Base-by-base conservation (phyloP, 2,888 invertebrate genomes). In the Melipona beecheii region DNA sequence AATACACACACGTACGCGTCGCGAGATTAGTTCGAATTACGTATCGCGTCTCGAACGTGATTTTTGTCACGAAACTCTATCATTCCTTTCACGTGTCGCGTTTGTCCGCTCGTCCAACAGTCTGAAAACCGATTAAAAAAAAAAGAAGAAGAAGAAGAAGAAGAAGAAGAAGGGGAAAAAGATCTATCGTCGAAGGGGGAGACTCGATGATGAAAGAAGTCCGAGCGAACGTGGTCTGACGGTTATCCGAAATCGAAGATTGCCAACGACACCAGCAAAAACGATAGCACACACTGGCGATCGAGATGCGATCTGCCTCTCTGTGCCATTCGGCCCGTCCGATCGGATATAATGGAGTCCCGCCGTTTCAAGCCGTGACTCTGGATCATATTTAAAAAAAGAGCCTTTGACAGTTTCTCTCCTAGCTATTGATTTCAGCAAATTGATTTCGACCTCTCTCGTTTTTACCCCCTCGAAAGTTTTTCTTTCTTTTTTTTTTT, bases 211-310 rank as follows among this genome's bases (percentile, higher is more conserved):
- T 60, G 70, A 77, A 76, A 81, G 75, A 71, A 81, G 49, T 43
- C 19, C 36, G 17, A 27, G 31, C 65, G 27, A 71, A 75, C 77
- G 50, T 62, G 81, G 74, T 71, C 71, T 64, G 81, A 84, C 75
- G 84, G 77, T 78, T 80, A 75, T 76, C 58, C 83, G 81, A 81
- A 83, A 83, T 81, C 76, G 82, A 83, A 76, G 80, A 72, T 71
- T 79, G 66, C 54, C 56, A 58, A 66, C 58, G 21, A 2, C 9
- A 4, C 11, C 36, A 27, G 21, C 36, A 43, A 78, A 77, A 79
- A 71, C 52, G 65, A 15, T 31, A 27, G 9, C 77, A 65, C 65
- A 50, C 65, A 13, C 78, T 31, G 49, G 2, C 50, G 70, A 70
- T 64, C 62, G 76, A 54, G 64, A 69, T 54, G 69, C 21, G 36